Evolutionary conservation across 2,888 invertebrate species (phyloP).

Genomic region (Tetanocera ferruginea): DNA sequence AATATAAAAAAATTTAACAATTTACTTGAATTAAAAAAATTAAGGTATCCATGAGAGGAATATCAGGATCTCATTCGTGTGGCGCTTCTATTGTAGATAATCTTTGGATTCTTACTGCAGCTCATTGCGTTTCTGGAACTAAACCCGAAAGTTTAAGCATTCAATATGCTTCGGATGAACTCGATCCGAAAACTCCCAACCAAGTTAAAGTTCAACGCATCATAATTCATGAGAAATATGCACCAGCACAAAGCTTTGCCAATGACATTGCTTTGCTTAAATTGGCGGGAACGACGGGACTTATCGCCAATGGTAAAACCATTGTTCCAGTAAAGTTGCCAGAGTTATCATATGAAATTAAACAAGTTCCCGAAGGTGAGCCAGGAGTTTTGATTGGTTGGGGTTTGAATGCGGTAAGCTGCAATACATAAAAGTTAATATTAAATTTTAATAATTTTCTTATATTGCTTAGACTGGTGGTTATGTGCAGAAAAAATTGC

Average conservation of each 20-base stretch:
- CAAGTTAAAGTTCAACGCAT: slow-evolving; percentile 56
- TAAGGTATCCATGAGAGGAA: slow-evolving; percentile 57
- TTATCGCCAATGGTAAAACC: slow-evolving; percentile 55
- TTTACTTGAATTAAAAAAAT: too few species aligned
- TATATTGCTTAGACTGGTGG: slow-evolving; percentile 67
- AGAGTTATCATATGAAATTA: slow-evolving; percentile 51
- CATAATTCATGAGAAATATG: slow-evolving; percentile 65
- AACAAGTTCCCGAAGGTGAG: slow-evolving; percentile 54
- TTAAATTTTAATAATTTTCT: background rate
- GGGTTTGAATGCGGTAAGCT: slow-evolving; percentile 61
- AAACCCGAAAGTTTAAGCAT: slow-evolving; percentile 47
- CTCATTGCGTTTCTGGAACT: slow-evolving; percentile 58
- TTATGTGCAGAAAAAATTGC: slow-evolving; percentile 58
- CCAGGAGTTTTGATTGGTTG: slow-evolving; percentile 61
- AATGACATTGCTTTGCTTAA: slow-evolving; percentile 70
- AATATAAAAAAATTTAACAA: too few species aligned
- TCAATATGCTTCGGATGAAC: slow-evolving; percentile 58
- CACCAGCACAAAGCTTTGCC: slow-evolving; percentile 54
- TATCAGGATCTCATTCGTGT: slow-evolving; percentile 58
- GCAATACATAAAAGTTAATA: background rate
- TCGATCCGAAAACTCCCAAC: slow-evolving; percentile 54
- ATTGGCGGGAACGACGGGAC: slow-evolving; percentile 51
- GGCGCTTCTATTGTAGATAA: slow-evolving; percentile 58
- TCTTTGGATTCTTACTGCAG: slow-evolving; percentile 60
- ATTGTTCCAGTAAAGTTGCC: slow-evolving; percentile 61